Evolutionary conservation across 1,140 invertebrate genomes (phyloP).

Genomic region (Planococcus citri): DNA sequence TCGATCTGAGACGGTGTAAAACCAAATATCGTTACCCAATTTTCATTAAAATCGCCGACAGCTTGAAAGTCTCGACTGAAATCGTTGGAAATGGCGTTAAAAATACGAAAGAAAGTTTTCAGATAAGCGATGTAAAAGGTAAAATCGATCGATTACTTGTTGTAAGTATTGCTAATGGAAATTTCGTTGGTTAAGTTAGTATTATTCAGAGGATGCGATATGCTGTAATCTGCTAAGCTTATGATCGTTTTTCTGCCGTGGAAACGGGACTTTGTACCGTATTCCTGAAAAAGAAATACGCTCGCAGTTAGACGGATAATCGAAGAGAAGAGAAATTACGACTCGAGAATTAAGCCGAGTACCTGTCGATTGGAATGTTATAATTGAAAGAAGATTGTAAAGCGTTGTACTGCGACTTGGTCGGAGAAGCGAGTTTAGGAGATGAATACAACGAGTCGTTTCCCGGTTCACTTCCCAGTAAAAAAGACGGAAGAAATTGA

Average conservation of each 20-base stretch:
- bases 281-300: not conserved
- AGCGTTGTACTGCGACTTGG: not conserved
- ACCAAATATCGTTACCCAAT: constrained; percentile 9
- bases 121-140: not conserved
- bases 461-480: not conserved
- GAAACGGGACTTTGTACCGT: not conserved
- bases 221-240: constrained; percentile 1
- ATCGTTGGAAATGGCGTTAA: too few relatives aligned
- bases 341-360: too few relatives aligned
- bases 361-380: not conserved
- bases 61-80: not conserved
- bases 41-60: not conserved
- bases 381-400: not conserved
- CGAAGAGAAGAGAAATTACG: too few relatives aligned
- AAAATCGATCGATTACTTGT: too few relatives aligned
- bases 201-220: not conserved
- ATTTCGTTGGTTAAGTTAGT: not conserved
- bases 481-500: not conserved
- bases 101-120: too few relatives aligned
- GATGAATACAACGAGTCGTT: not conserved
- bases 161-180: not conserved
- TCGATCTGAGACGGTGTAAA: not conserved
- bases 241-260: not conserved
- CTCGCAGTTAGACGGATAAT: too few relatives aligned
- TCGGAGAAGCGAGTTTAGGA: not conserved